phyloP scores from a whole-genome alignment of 2,113 vertebrate genomes.

The Etheostoma cragini region DNA sequence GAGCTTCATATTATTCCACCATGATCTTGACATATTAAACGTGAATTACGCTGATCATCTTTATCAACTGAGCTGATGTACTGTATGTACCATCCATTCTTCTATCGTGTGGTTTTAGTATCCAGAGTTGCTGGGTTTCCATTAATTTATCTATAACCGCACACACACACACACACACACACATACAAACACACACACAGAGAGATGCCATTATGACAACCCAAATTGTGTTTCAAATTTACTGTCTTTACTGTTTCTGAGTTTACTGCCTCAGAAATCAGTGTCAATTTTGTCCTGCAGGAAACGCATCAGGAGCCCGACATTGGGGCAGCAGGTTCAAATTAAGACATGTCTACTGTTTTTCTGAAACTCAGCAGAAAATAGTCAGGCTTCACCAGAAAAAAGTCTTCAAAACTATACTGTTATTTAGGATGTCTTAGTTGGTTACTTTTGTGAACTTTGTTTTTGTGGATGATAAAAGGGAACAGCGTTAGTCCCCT shows the following conservation, averaged over 20 bases:
- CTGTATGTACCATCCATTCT: not conserved
- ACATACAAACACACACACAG: not conserved
- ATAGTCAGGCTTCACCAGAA: not conserved
- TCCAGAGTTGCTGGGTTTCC: slow-evolving; percentile 6
- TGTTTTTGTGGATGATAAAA: not conserved
- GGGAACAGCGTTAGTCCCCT: not conserved
- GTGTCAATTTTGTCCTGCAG: slow-evolving; percentile 17
- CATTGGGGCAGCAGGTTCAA: slow-evolving; percentile 35
- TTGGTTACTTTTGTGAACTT: not conserved
- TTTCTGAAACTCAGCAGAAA: slow-evolving; percentile 14
- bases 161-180: not conserved
- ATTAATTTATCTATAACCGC: slow-evolving; percentile 4
- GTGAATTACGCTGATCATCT: not conserved
- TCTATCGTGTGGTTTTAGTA: not conserved
- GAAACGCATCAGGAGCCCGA: slow-evolving; percentile 32
- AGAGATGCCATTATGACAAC: no score
- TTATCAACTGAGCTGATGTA: not conserved
- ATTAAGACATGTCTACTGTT: slow-evolving; percentile 28
- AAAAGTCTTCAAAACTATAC: slow-evolving; percentile 26
- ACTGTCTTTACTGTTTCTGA: no score
- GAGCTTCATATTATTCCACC: not conserved
- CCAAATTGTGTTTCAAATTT: no score
- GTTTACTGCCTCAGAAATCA: slow-evolving; percentile 33
- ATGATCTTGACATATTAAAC: not conserved
- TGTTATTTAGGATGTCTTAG: not conserved